Conservation (phyloP, 2,888 invertebrate species). For the Theretra japonica region DNA sequence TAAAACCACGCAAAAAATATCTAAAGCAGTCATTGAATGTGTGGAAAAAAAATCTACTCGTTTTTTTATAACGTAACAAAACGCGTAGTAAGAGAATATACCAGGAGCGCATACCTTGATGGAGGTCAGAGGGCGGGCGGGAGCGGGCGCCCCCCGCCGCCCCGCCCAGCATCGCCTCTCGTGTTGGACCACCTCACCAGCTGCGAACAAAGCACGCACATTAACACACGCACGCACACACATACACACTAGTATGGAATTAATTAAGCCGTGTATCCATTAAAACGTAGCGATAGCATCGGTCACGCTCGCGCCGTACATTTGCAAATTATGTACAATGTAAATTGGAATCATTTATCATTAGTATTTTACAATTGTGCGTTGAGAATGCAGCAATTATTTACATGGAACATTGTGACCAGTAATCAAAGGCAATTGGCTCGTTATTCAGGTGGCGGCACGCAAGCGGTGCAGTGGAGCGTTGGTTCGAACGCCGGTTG, state of each 20-base stretch:
- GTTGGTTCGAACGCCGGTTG: not conserved
- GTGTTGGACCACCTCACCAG: conserved; percentile 75
- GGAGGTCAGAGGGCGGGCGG: conserved; percentile 83
- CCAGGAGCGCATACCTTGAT: conserved; percentile 76
- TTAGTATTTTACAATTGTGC: conserved; percentile 26
- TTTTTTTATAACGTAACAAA: conserved; percentile 22
- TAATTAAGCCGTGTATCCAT: conserved; percentile 43
- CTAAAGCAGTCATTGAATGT: not conserved
- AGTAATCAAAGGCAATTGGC: conserved; percentile 22
- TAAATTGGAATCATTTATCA: conserved; percentile 29
- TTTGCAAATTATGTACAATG: conserved; percentile 26
- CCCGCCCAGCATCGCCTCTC: conserved; percentile 83
- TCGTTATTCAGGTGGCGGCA: conserved; percentile 16
- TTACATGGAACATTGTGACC: conserved; percentile 18
- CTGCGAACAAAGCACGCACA: conserved; percentile 58
- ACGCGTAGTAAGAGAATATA: conserved; percentile 43
- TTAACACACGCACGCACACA: conserved; percentile 38
- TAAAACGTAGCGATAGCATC: conserved; percentile 41
- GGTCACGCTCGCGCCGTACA: conserved; percentile 33
- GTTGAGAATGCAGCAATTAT: conserved; percentile 25
- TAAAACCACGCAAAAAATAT: too few relatives aligned
- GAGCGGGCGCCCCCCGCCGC: conserved; percentile 84
- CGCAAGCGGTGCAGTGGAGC: not conserved
- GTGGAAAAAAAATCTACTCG: not conserved
- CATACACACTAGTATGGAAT: conserved; percentile 30